phyloP scores from a whole-genome alignment of 2,113 vertebrate species.

The Picathartes gymnocephalus region DNA sequence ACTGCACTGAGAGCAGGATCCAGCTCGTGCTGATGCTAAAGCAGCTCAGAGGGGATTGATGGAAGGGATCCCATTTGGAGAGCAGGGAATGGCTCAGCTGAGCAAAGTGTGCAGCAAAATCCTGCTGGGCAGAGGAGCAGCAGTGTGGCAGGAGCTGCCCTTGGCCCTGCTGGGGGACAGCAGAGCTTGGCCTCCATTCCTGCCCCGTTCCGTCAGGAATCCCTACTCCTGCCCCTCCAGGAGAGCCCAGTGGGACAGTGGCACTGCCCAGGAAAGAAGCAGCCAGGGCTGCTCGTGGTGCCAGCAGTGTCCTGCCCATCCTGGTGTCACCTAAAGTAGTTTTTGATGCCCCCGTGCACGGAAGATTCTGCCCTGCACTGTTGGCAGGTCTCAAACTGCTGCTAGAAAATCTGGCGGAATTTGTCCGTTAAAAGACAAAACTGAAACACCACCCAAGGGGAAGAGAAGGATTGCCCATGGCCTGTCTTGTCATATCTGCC shows the following conservation, averaged over 20 bases:
- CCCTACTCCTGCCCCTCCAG: not conserved
- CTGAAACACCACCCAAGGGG: not conserved
- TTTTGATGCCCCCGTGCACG: not conserved
- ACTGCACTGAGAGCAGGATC: not conserved
- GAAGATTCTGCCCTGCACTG: not conserved
- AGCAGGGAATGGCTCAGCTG: not conserved
- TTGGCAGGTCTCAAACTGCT: not conserved
- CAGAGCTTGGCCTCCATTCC: not conserved
- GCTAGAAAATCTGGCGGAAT: not conserved
- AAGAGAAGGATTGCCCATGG: not conserved
- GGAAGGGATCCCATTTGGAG: not conserved
- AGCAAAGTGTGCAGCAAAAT: not conserved
- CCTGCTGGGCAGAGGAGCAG: no score
- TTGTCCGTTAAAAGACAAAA: not conserved
- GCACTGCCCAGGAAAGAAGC: not conserved
- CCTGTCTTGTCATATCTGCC: no score
- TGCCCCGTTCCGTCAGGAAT: not conserved
- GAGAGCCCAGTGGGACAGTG: accelerated
- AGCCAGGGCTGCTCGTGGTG: not conserved
- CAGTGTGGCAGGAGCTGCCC: not conserved
- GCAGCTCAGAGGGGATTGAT: not conserved
- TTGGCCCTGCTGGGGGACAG: not conserved
- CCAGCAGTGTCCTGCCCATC: not conserved
- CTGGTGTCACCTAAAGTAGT: not conserved
- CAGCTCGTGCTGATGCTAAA: not conserved